Percentiles rank a stretch among this genome's conserved stretches.
phyloP scores from a whole-genome alignment of 2,113 vertebrate genomes.

The Etia nguti region DNA sequence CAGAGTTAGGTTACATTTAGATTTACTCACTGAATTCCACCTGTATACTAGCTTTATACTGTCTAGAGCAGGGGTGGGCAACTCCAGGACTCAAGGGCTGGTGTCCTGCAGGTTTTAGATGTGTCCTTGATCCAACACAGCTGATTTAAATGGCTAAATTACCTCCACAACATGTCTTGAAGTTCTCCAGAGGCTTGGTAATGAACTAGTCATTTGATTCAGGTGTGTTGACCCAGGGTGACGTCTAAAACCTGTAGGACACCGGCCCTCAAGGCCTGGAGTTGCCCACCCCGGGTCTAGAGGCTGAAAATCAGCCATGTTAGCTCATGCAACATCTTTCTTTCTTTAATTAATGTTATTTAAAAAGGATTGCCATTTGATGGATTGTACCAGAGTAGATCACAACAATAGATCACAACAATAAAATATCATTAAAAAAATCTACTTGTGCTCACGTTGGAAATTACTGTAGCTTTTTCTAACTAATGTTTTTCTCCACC shows the following conservation, averaged over 20 bases:
- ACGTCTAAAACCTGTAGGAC: no score
- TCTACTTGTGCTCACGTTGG: background rate
- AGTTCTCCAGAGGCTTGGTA: no score
- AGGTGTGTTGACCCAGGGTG: no score
- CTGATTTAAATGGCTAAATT: no score
- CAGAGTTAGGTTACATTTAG: background rate
- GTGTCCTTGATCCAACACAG: no score
- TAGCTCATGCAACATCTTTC: background rate
- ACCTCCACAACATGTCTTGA: no score
- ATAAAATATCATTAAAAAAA: background rate
- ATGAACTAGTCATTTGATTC: no score
- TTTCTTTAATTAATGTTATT: background rate
- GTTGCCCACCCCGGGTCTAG: no score
- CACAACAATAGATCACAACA: background rate
- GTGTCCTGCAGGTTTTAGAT: no score
- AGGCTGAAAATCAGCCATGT: background rate
- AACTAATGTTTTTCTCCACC: background rate
- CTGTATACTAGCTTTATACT: background rate
- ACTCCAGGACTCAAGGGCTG: no score
- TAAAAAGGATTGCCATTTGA: background rate
- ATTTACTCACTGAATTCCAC: background rate
- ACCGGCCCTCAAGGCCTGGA: no score
- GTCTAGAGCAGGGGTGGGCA: no score
- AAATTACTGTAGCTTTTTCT: background rate
- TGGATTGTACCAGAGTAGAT: background rate